phyloP scores from a whole-genome alignment of 1,140 invertebrate species.

The Drosophila paulistorum region DNA sequence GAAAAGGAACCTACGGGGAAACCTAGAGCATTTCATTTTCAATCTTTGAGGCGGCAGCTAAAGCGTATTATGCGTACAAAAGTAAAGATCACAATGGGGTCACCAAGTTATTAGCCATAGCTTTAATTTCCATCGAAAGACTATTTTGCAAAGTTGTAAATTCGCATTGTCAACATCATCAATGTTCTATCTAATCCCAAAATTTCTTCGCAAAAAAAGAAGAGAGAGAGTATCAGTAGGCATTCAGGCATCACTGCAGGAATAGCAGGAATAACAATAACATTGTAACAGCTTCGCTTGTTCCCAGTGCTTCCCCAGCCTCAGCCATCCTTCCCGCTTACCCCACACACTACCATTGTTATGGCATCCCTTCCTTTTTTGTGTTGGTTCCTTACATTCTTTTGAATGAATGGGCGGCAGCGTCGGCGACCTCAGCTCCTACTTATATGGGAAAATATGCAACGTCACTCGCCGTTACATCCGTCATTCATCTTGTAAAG shows the following conservation, averaged over 20 bases:
- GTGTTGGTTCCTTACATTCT: too few species aligned
- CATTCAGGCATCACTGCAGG: background rate
- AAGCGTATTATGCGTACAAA: too few species aligned
- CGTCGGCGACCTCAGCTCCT: background rate
- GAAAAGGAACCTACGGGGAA: background rate
- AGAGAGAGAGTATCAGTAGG: background rate
- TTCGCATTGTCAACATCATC: background rate
- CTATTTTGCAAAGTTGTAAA: background rate
- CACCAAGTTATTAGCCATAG: too few species aligned
- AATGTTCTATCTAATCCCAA: background rate
- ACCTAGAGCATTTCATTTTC: too few species aligned
- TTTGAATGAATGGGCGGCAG: background rate
- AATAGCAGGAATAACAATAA: background rate
- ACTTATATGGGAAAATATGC: slow-evolving; percentile 56
- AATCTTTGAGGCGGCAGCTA: too few species aligned
- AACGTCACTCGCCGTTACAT: slow-evolving; percentile 51
- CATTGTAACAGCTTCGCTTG: background rate
- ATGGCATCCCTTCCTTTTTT: background rate
- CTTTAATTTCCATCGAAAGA: too few species aligned
- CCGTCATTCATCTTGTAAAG: slow-evolving; percentile 55
- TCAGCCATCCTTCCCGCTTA: too few species aligned
- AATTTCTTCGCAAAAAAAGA: background rate
- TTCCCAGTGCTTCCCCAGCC: background rate
- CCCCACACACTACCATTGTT: background rate
- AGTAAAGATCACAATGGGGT: too few species aligned